A percentile compares a stretch with the other conserved stretches of the same genome.
Conservation (phyloP, 2,113 vertebrate species). For the Erpornis zantholeuca region DNA sequence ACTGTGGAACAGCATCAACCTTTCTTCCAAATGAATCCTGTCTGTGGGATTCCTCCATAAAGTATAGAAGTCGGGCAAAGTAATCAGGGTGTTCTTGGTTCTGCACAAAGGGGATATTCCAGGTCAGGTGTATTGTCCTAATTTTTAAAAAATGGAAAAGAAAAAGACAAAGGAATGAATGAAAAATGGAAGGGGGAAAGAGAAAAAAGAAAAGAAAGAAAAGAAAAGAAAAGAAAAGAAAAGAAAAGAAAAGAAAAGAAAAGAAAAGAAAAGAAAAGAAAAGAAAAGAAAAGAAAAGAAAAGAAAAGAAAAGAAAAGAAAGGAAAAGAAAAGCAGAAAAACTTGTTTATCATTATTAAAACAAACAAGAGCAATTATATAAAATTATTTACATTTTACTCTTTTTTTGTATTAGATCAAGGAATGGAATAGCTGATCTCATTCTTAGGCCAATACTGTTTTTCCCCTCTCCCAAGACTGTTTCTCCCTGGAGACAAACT, state of each 20-base stretch:
- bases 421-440: neutral
- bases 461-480: neutral
- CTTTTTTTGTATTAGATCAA: neutral
- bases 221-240: accelerated
- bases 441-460: neutral
- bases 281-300: accelerated
- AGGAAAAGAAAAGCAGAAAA: accelerated
- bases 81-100: neutral
- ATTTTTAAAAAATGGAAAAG: neutral
- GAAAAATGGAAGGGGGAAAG: neutral
- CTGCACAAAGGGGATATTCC: neutral
- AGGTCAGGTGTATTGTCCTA: neutral
- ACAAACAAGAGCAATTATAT: neutral
- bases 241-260: accelerated
- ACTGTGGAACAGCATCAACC: neutral
- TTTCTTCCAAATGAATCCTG: neutral
- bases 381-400: neutral
- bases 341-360: neutral
- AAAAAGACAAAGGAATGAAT: neutral
- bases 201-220: accelerated
- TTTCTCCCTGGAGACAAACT: neutral
- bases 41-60: neutral
- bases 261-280: accelerated
- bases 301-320: accelerated
- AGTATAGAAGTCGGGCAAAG: neutral